Base-by-base conservation (phyloP, 2,113 vertebrate genomes). In the Isichthys henryi region DNA sequence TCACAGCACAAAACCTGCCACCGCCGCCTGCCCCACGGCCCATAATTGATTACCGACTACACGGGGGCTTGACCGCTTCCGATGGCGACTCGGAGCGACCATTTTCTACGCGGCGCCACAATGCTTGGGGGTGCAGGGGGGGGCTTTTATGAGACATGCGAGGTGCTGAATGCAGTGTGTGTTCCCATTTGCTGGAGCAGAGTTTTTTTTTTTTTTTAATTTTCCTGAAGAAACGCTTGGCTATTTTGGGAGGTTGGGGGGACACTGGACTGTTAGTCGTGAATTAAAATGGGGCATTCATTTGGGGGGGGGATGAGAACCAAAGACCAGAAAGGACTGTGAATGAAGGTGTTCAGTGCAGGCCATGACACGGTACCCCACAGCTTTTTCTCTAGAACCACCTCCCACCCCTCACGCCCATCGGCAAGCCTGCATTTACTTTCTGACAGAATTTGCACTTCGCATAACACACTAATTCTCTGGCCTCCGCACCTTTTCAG, bases 41-140 rank as follows among this genome's bases (percentile, higher is more conserved):
- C 90, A 88, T 95, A 96, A 95, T 95, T 93, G 95, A 95, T 95
- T 95, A 93, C 92, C 93, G 92, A 91, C 92, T 91, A 92, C 91
- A 86, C 92, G 91, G 90, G 92, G 87, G 88, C 89, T 88, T 88
- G 93, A 93, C 95, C 94, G 90, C 91, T 93, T 91, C 27, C 0
- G 39, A 50, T 56, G 89, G 92, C 90, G 91, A 92, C 91, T 86
- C 48, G 19, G 83, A 91, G 92, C 90, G 56, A 84, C 93, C 91
- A 87, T 92, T 92, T 93, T 88, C 88, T 88, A 92, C 58, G 49
- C 87, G 62, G 50, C 77, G 90, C 88, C 91, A 94, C 84, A 87
- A 87, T 87, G 84, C 46, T 66, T 5, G 7, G 52, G 31, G 56
- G 56, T 17, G 45, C n/a, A n/a, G 58, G 13, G 10, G 46, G 86